Evolutionary conservation across 2,113 vertebrate species (phyloP).

Genomic region (Drymodes brunneopygia): DNA sequence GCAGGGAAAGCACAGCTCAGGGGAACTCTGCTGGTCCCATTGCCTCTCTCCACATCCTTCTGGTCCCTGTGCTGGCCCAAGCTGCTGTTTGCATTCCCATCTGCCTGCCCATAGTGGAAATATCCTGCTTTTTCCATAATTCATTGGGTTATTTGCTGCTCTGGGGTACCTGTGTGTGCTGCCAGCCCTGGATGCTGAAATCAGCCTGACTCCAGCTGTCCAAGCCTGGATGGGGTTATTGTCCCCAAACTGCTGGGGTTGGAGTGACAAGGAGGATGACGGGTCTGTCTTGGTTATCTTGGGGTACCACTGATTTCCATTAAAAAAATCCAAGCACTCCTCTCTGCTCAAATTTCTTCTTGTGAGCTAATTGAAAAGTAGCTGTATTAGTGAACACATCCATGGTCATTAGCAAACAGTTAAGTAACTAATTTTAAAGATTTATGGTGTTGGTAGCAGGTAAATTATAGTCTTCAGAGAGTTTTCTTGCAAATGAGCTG

Average conservation of each 20-base stretch:
- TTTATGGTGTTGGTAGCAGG: conserved; percentile 34
- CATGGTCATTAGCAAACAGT: conserved; percentile 55
- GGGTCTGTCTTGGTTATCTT: fast-evolving
- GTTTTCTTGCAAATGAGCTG: conserved; percentile 32
- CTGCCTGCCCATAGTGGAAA: neutral
- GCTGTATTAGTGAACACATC: conserved; percentile 28
- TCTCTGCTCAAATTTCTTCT: neutral
- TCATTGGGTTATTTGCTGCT: neutral
- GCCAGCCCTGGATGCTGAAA: neutral
- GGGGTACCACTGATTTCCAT: neutral
- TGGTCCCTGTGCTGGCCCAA: fast-evolving
- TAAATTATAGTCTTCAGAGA: conserved; percentile 27
- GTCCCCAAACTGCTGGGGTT: neutral
- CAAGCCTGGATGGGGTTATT: neutral
- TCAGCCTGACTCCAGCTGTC: neutral
- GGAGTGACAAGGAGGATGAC: neutral
- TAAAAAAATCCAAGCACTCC: neutral
- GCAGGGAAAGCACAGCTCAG: neutral
- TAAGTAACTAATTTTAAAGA: conserved; percentile 55
- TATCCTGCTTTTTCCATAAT: neutral
- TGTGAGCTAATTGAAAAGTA: conserved; percentile 45
- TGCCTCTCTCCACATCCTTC: fast-evolving
- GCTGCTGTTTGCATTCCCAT: neutral
- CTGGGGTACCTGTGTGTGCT: neutral
- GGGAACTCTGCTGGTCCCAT: fast-evolving